Base-by-base conservation (phyloP, 2,113 vertebrate genomes). In the Cebidichthys violaceus region DNA sequence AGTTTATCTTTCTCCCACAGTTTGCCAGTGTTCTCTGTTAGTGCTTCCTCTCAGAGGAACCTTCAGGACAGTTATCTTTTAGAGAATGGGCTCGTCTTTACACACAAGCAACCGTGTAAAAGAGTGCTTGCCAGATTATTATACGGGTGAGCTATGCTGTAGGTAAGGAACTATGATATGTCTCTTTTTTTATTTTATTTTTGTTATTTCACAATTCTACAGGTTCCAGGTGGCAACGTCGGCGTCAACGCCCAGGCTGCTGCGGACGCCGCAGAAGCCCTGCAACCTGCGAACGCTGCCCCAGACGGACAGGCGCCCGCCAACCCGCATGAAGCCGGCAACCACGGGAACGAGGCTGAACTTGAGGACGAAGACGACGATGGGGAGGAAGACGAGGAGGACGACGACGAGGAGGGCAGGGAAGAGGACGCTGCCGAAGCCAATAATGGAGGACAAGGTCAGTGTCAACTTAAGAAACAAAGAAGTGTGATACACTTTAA, bases 361-460 rank as follows among this genome's bases (percentile, higher is more conserved):
- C 79, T 87, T 2, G 88, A 85, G 0, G 87, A 90, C 0, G 88
- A 86, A 0, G 88, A 86, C 0, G 88, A 84, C 0, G 84, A 83
- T 22, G 95, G 96, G 0, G 97, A 97, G 22, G 97, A 98, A 0
- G 97, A 96, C 0, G 97, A 60, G 17, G 50, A 52, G 95, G 45
- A 47, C 0, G 96, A 96, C 0, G 75, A 83, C 11, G 98, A 98
- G 4, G 97, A 98, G 17, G 97, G 93, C 1, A 96, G 96, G 9
- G 96, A 96, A n/a, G 97, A 98, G 81, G 98, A 98, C 67, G 97
- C 93, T 10, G 98, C 93, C 2, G 97, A 98, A 62, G 96, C 91
- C 82, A 98, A 98, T 87, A 97, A 98, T 73, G 97, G 96, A 83
- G 97, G 95, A 75, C 97, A 97, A 95, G 98, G 97, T 99, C 33